These are phyloP conservation scores for Theristicus caerulescens DNA, from an alignment of 2,113 vertebrate species.

Conservation along the genomic window DNA sequence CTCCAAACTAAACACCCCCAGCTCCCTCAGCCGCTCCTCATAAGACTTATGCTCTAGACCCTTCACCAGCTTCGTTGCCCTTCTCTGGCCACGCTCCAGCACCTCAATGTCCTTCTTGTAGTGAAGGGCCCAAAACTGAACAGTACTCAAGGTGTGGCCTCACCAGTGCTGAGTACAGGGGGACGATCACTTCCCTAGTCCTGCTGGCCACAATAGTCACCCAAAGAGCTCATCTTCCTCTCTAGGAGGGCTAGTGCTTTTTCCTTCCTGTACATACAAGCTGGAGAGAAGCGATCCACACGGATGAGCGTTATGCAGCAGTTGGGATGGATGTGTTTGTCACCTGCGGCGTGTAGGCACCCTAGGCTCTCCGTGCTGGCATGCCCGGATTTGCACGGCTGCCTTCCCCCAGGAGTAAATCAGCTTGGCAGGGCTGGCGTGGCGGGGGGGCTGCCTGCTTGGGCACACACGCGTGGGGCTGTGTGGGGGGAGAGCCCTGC, in stretches of 20 bases:
- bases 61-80: too few species aligned
- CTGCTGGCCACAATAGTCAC: too few species aligned
- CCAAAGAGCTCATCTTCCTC: background rate
- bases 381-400: background rate
- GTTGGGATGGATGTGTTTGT: background rate
- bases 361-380: fast-evolving
- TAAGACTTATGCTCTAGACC: too few species aligned
- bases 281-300: background rate
- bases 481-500: background rate
- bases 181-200: too few species aligned
- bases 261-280: fast-evolving
- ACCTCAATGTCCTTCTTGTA: too few species aligned
- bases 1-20: too few species aligned
- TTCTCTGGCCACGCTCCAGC: too few species aligned
- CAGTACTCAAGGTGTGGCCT: too few species aligned
- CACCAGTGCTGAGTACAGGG: too few species aligned
- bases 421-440: background rate
- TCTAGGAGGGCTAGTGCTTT: background rate
- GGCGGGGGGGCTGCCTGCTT: fast-evolving
- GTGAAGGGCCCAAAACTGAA: too few species aligned
- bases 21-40: too few species aligned
- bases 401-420: background rate
- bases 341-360: fast-evolving
- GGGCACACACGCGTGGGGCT: background rate
- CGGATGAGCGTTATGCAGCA: fast-evolving